Percentiles rank a stretch among this genome's conserved stretches.
These are phyloP conservation scores for Megaceryle torquata DNA, from an alignment of 2,113 vertebrate species.

Conservation along the genomic window DNA sequence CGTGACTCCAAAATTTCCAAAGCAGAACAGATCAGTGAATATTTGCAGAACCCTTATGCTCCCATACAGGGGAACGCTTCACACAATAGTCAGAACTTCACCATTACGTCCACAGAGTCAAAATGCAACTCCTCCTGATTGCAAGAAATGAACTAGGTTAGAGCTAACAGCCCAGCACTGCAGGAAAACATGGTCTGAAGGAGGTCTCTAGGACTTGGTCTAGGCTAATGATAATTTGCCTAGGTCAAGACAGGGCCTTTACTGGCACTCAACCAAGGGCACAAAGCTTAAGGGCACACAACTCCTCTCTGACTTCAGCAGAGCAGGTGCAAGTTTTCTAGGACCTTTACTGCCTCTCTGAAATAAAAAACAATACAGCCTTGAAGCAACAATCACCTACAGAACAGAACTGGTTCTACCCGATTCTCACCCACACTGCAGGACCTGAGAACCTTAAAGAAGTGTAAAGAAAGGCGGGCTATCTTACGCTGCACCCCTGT, in stretches of 20 bases:
- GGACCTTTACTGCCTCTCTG: background rate
- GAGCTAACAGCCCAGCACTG: background rate
- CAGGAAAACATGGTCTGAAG: background rate
- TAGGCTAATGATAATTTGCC: background rate
- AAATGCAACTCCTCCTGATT: background rate
- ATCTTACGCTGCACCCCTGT: background rate
- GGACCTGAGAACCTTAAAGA: fast-evolving
- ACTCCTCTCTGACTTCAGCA: background rate
- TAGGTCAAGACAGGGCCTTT: background rate
- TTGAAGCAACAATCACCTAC: background rate
- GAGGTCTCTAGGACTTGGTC: background rate
- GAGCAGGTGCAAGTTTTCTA: background rate
- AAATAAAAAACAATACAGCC: background rate
- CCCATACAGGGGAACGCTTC: background rate
- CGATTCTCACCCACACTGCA: background rate
- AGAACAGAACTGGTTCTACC: background rate
- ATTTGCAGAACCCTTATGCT: background rate
- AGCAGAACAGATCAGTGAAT: background rate
- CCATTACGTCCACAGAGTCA: background rate
- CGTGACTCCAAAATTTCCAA: background rate
- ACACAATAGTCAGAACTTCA: background rate
- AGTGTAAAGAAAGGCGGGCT: background rate
- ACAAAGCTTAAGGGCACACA: background rate
- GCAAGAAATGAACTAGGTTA: background rate
- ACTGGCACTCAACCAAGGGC: background rate